These are phyloP conservation scores for Bacillus rossius DNA, from an alignment of 1,140 invertebrate genomes.

Conservation along the genomic window DNA sequence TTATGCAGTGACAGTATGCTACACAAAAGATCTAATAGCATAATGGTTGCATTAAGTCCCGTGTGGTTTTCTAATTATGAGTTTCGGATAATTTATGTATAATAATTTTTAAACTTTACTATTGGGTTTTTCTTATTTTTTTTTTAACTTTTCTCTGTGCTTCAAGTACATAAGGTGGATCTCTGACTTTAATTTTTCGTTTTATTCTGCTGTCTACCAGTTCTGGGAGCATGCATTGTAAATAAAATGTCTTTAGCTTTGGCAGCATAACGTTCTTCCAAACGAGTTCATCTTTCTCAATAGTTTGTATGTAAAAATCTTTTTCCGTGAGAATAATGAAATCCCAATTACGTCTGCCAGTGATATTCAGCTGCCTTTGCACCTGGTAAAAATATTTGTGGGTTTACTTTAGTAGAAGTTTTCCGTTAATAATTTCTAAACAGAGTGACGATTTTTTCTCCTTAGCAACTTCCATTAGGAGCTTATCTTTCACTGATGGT, in stretches of 20 bases:
- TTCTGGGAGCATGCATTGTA: conserved; percentile 32
- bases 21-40: too few relatives aligned
- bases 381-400: conserved; percentile 20
- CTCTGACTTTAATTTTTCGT: conserved; percentile 26
- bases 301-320: conserved; percentile 6
- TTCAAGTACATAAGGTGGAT: conserved; percentile 23
- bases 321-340: conserved; percentile 13
- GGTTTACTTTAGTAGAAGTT: conserved; percentile 2
- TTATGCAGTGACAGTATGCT: too few relatives aligned
- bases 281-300: conserved; percentile 24
- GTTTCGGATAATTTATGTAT: too few relatives aligned
- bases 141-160: neutral
- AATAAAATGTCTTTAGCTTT: conserved; percentile 28
- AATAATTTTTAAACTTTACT: too few relatives aligned
- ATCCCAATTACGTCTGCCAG: conserved; percentile 13
- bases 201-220: conserved; percentile 31
- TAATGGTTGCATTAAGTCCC: too few relatives aligned
- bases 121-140: too few relatives aligned
- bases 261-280: conserved; percentile 22
- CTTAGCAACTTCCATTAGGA: neutral
- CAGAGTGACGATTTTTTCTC: neutral
- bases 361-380: conserved; percentile 17
- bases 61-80: too few relatives aligned
- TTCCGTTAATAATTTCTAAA: neutral
- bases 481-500: conserved; percentile 1